A percentile compares a stretch with the other conserved stretches of the same genome.
phyloP scores from a whole-genome alignment of 2,888 invertebrate genomes.

The Caradrina clavipalpis region DNA sequence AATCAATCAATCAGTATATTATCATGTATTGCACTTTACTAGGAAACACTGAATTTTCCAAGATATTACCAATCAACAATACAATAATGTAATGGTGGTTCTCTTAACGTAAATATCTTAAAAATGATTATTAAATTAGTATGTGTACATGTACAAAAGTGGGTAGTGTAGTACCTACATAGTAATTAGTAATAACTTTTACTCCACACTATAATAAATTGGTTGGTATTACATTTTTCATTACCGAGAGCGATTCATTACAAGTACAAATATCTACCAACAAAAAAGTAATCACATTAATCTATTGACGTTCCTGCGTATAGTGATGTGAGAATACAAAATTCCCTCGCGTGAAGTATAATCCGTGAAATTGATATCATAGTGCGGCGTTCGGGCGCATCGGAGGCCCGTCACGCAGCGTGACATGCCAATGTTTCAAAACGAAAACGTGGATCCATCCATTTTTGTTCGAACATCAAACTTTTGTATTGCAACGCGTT shows the following conservation, averaged over 20 bases:
- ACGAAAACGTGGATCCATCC: slow-evolving; percentile 33
- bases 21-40: no score
- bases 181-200: neutral
- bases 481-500: slow-evolving; percentile 8
- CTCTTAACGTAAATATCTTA: no score
- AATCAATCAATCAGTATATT: no score
- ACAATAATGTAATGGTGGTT: no score
- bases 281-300: neutral
- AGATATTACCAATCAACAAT: no score
- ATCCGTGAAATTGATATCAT: slow-evolving; percentile 64
- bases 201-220: neutral
- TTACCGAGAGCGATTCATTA: neutral
- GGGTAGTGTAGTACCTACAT: no score
- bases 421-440: slow-evolving; percentile 52
- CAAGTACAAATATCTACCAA: neutral
- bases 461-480: slow-evolving; percentile 29
- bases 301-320: neutral
- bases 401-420: slow-evolving; percentile 32
- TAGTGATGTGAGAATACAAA: slow-evolving; percentile 27
- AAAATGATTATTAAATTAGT: no score
- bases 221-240: neutral
- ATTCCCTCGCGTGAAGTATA: slow-evolving; percentile 61
- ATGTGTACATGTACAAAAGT: no score
- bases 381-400: slow-evolving; percentile 43
- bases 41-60: no score